phyloP scores from a whole-genome alignment of 2,797 vertebrate genomes.

The Scolopax bukidnonensis region DNA sequence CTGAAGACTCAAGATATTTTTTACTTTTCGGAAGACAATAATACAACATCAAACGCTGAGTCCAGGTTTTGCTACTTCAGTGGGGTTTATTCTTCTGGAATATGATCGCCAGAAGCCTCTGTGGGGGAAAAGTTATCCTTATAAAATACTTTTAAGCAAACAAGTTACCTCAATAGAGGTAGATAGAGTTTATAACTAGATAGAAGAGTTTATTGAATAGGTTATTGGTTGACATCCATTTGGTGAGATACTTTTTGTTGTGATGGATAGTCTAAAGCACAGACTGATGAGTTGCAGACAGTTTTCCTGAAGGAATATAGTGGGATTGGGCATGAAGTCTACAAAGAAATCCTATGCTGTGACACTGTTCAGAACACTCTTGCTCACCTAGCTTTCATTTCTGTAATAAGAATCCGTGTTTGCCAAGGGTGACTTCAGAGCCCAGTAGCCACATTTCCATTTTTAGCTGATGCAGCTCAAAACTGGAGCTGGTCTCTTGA shows the following conservation, averaged over 20 bases:
- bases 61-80: not conserved
- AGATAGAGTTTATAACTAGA: not conserved
- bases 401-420: not conserved
- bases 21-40: not conserved
- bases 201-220: not conserved
- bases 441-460: not conserved
- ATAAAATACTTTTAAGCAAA: not conserved
- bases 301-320: not conserved
- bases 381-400: not conserved
- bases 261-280: not conserved
- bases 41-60: not conserved
- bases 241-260: not conserved
- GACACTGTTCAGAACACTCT: not conserved
- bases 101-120: not conserved
- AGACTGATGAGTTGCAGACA: not conserved
- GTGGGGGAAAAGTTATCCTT: not conserved
- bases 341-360: not conserved
- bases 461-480: not conserved
- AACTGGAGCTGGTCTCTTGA: not conserved
- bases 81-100: not conserved
- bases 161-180: not conserved
- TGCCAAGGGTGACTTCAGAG: conserved; percentile 1
- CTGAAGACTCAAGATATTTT: not conserved
- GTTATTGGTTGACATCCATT: not conserved
- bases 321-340: not conserved